Conservation (phyloP, 2,888 invertebrate genomes). For the Nymphalis polychloros region DNA sequence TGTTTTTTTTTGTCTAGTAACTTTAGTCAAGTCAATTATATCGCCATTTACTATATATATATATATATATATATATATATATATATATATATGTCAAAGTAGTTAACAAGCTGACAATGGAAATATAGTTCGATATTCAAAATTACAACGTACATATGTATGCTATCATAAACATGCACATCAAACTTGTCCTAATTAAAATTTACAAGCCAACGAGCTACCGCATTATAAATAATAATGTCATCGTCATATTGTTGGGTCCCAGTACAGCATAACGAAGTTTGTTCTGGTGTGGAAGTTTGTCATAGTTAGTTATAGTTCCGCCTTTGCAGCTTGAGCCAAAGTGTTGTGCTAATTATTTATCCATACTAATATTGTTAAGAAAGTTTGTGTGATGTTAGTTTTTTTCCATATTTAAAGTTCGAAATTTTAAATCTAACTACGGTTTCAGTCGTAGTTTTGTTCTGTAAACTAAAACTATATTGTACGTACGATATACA, state of each 20-base stretch:
- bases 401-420: slow-evolving; percentile 10
- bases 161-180: not conserved
- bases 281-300: slow-evolving; percentile 36
- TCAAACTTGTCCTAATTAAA: slow-evolving; percentile 28
- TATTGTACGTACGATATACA: too few species aligned
- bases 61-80: too few species aligned
- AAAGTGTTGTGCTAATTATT: slow-evolving; percentile 41
- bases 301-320: slow-evolving; percentile 39
- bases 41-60: too few species aligned
- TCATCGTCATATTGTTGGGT: slow-evolving; percentile 39
- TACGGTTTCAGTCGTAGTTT: not conserved
- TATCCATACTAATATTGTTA: slow-evolving; percentile 40
- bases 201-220: slow-evolving; percentile 28
- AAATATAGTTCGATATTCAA: not conserved
- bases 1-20: slow-evolving; percentile 10
- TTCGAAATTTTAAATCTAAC: not conserved
- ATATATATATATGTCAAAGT: not conserved
- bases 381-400: slow-evolving; percentile 23
- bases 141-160: not conserved
- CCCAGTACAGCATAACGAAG: slow-evolving; percentile 29
- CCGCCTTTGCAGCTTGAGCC: slow-evolving; percentile 31
- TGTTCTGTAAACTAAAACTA: not conserved
- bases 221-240: slow-evolving; percentile 38
- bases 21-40: not conserved
- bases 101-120: not conserved